Percentiles rank a stretch among this genome's conserved stretches.
Evolutionary conservation across 2,113 vertebrate genomes (phyloP).

Genomic region (Zosterops borbonicus): DNA sequence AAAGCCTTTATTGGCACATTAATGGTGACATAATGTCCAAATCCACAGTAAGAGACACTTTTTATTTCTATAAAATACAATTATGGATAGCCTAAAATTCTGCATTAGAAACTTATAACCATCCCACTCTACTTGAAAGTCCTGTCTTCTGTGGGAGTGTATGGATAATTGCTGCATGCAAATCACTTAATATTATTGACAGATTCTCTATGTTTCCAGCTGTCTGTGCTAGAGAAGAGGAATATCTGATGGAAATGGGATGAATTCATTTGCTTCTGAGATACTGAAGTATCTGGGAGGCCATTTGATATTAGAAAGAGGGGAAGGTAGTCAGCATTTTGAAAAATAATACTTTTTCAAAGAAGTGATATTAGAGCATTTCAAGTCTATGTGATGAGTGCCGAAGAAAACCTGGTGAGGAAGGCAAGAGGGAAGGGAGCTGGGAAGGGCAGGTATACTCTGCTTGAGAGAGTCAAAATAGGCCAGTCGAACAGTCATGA

Average conservation of each 20-base stretch:
- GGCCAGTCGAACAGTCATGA: background rate
- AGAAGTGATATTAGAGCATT: background rate
- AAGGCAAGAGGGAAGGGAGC: background rate
- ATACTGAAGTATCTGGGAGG: background rate
- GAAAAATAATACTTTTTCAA: background rate
- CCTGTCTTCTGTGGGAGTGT: background rate
- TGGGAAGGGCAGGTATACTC: background rate
- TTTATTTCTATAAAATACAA: constrained; percentile 30
- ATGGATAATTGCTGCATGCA: background rate
- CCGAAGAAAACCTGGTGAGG: background rate
- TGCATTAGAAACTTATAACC: background rate
- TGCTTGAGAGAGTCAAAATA: background rate
- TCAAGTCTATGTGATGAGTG: background rate
- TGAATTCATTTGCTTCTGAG: background rate
- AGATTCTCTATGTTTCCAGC: background rate
- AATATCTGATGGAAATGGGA: background rate
- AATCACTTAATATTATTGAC: background rate
- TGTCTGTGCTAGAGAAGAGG: background rate
- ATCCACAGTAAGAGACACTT: constrained; percentile 14
- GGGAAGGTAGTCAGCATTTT: background rate
- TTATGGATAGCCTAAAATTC: constrained; percentile 25
- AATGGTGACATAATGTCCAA: constrained; percentile 31
- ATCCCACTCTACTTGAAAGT: background rate
- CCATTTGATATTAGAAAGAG: background rate
- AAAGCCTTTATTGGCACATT: constrained; percentile 56